Base-by-base conservation (phyloP, 2,888 invertebrate species). In the Pseudolycoriella hygida region DNA sequence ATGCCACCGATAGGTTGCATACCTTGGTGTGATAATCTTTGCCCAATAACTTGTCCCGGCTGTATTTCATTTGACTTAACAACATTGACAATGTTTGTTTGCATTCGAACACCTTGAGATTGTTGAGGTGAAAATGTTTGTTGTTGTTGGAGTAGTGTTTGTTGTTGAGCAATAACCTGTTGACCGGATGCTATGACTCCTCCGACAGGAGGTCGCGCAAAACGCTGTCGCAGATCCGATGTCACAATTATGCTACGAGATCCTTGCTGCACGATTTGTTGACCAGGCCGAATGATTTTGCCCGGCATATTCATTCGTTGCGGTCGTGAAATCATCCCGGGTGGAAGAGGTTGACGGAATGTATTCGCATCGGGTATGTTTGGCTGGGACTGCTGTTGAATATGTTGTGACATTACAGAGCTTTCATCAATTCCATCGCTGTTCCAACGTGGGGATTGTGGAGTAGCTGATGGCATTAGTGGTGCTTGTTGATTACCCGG, bases 301-400 rank as follows among this genome's bases (percentile, higher is more conserved):
- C 42, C 46, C 38, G 48, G 44, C 3, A 46, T 30, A 17, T 41
- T 40, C 39, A 51, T 45, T n/a, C 51, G 41, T 15, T 43, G 63
- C 5, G 72, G 70, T 52, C 73, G 62, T 31, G 49, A 47, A 6
- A 67, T 64, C 39, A 70, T 66, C 50, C 69, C 67, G 25, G 73
- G 72, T 10, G 80, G 80, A 53, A 81, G 62, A 10, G 81, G 81
- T 53, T 79, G 80, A 10, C 81, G 70, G 62, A 79, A 80, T 25
- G 76, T 78, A 46, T 71, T 72, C 38, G 76, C 77, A 1, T 68
- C 70, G 6, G 61, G 48, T 19, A 50, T 49, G 47, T 54, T 51
- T 39, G 39, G 46, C 44, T 50, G 52, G 40, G 47, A 49, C 14
- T 40, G 39, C 12, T 43, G 43, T 20, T 45, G 17, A n/a, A 5